phyloP scores from a whole-genome alignment of 37 sponge, comb jelly and placozoan genomes.

The Halichondria panicea region DNA sequence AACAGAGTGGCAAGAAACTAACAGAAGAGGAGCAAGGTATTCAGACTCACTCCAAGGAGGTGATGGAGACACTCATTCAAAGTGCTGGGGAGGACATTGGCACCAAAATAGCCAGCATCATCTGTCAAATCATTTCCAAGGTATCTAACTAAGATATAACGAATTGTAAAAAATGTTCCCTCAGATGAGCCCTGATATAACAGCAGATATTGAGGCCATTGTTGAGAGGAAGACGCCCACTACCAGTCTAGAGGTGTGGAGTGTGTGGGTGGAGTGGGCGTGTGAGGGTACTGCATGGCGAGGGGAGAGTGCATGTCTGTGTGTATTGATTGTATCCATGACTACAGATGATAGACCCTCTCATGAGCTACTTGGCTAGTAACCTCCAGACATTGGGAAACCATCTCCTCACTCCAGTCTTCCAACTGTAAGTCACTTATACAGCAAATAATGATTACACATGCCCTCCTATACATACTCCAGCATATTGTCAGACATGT shows the following conservation, averaged over 20 bases:
- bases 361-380: conserved; percentile 36
- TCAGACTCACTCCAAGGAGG: conserved; percentile 1
- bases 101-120: conserved; percentile 16
- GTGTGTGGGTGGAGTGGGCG: too few relatives aligned
- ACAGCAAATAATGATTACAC: too few relatives aligned
- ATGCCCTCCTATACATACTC: background rate
- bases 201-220: background rate
- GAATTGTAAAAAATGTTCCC: background rate
- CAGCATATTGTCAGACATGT: conserved; percentile 40
- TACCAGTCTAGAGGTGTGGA: too few relatives aligned
- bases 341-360: conserved; percentile 16
- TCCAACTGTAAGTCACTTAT: conserved; percentile 37
- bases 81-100: conserved; percentile 42
- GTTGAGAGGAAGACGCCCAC: background rate
- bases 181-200: background rate
- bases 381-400: conserved; percentile 44
- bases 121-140: conserved; percentile 12
- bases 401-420: conserved; percentile 19
- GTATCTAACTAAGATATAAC: background rate
- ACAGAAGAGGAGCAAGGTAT: conserved; percentile 7
- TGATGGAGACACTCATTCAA: conserved; percentile 12
- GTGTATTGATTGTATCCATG: background rate
- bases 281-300: background rate
- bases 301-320: background rate
- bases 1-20: conserved; percentile 27